Evolutionary conservation across 2,888 invertebrate genomes (phyloP), one percentile per base, ranked within the genome.

Genomic region (Pollenia angustigena): DNA sequence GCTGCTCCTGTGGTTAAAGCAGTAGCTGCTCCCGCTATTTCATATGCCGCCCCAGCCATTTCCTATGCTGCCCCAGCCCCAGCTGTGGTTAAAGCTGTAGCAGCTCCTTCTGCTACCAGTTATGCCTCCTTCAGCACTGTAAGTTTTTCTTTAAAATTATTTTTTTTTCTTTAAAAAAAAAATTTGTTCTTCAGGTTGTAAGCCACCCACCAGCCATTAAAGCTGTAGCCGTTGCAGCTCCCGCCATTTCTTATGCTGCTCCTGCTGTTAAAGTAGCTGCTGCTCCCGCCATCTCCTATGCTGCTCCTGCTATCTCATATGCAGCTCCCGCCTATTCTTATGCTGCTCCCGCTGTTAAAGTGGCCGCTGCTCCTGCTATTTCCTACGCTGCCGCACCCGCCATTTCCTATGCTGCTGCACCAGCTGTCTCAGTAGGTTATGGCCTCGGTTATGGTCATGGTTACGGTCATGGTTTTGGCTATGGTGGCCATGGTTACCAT

Each of bases 91-190:
- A 81, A 82, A 54, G 89, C 90, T 32, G 88, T 89, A 60, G 88
- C 85, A 44, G 87, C 87, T 23, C 82, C 88, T 4, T 68, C 85
- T 40, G 85, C 88, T 80, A 95, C 95, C 46, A 95, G 95, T 92
- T 95, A 95, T 91, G 94, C 95, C 0, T 94, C 93, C 91, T 90
- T 95, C 93, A 95, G 95, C 91, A 92, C 92, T 90, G 93, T 93
- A 90, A 90, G 87, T 84, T 52, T 56, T 60, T 44, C 2, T 46
- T 76, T 44, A 16, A 46, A 12, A 40, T 44, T 2, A 23, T 2
- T 18, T 14, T 32, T 58, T 2, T 23, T 79, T 16, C 0, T 9
- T 11, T 32, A 1, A 23, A 4, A 12, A 12, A 6, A 32, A 58
- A 58, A 58, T 58, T 0, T 44, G 11, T 11, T 23, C 32, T 58